Evolutionary conservation across 2,888 invertebrate genomes (phyloP).

Genomic region (Tenthredo livida): DNA sequence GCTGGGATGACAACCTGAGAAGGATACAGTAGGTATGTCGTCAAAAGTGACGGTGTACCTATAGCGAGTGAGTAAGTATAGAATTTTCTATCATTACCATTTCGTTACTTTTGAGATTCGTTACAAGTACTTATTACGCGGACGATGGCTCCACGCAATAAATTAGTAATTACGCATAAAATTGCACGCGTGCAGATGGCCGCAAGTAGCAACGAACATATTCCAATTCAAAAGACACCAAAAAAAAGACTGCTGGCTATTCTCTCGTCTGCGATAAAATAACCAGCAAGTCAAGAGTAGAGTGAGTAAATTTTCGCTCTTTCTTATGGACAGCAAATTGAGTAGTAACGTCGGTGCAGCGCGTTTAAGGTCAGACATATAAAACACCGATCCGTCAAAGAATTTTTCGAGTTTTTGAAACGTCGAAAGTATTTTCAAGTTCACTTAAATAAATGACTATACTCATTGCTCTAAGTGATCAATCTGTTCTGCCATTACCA

Average conservation of each 20-base stretch:
- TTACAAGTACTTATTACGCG: constrained; percentile 37
- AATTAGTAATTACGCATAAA: constrained; percentile 7
- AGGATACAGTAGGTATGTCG: constrained; percentile 39
- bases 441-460: constrained; percentile 16
- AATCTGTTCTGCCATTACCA: constrained; percentile 29
- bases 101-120: constrained; percentile 46
- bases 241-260: background rate
- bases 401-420: background rate
- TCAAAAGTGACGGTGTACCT: constrained; percentile 38
- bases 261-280: background rate
- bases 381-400: background rate
- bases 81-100: constrained; percentile 44
- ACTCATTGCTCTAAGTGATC: background rate
- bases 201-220: background rate
- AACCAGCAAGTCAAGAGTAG: background rate
- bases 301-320: background rate
- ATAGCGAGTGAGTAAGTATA: background rate
- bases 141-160: constrained; percentile 21
- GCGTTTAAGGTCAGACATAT: background rate
- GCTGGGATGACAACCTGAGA: constrained; percentile 40
- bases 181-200: constrained; percentile 27
- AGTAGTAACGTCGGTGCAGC: background rate
- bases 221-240: background rate
- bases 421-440: background rate
- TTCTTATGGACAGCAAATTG: background rate